These are phyloP conservation scores for Drosophila algonquin DNA, from an alignment of 2,888 invertebrate genomes.

Conservation along the genomic window DNA sequence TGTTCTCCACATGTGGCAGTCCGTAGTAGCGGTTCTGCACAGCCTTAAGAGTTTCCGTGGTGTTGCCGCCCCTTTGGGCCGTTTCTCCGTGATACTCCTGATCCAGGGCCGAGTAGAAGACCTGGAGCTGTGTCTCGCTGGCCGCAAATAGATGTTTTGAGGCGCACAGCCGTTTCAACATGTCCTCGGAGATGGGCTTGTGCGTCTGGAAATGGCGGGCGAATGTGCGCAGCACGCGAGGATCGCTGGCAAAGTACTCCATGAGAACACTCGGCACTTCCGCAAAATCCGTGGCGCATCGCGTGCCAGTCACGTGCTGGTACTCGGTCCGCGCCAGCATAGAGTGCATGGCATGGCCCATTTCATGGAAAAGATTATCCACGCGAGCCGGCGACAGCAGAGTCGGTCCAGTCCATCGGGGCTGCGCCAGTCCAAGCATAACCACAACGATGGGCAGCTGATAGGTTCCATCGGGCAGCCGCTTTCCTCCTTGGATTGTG, in stretches of 20 bases:
- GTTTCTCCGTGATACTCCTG: slow-evolving; percentile 91
- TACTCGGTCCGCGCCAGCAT: slow-evolving; percentile 97
- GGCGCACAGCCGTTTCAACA: slow-evolving; percentile 91
- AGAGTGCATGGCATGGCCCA: slow-evolving; percentile 99
- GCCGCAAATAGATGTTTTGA: slow-evolving; percentile 95
- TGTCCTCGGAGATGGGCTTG: slow-evolving; percentile 91
- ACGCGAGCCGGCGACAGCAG: slow-evolving; percentile 93
- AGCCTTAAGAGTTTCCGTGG: slow-evolving; percentile 90
- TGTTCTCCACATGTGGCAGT: slow-evolving; percentile 93
- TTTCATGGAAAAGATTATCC: slow-evolving; percentile 99
- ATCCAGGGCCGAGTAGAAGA: slow-evolving; percentile 95
- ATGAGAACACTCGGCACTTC: slow-evolving; percentile 99
- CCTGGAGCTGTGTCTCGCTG: slow-evolving; percentile 94
- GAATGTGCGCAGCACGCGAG: slow-evolving; percentile 92
- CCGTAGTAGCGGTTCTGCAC: slow-evolving; percentile 93
- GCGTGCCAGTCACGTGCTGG: slow-evolving; percentile 98
- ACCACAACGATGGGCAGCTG: slow-evolving; percentile 97
- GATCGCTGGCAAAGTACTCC: slow-evolving; percentile 98
- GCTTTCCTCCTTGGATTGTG: slow-evolving; percentile 97
- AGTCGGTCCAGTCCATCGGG: slow-evolving; percentile 90
- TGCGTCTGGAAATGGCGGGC: slow-evolving; percentile 96
- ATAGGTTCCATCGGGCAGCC: slow-evolving; percentile 90
- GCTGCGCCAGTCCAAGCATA: slow-evolving; percentile 93
- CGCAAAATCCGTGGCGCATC: slow-evolving; percentile 98
- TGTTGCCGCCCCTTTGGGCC: slow-evolving; percentile 82